Evolutionary conservation across 2,888 invertebrate species (phyloP).

Genomic region (Kuschelorhynchus macadamiae): DNA sequence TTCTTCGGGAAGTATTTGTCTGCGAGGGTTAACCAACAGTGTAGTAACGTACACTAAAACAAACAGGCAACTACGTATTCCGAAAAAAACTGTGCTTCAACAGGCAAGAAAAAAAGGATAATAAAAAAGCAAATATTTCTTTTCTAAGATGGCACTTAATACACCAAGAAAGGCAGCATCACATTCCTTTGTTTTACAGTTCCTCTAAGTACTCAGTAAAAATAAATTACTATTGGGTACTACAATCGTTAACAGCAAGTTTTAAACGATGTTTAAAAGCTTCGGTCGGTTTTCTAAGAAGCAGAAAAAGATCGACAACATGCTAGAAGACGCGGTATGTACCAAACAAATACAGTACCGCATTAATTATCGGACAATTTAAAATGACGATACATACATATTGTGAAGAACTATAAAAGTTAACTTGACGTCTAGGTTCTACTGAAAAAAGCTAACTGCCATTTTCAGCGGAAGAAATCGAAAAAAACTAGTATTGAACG

Average conservation of each 20-base stretch:
- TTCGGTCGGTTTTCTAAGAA: slow-evolving; percentile 33
- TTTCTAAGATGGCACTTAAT: slow-evolving; percentile 30
- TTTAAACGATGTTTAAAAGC: slow-evolving; percentile 41
- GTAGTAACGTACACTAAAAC: no score
- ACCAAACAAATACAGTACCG: slow-evolving; percentile 28
- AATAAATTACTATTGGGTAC: slow-evolving; percentile 44
- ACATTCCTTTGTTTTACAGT: slow-evolving; percentile 31
- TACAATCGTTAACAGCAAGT: slow-evolving; percentile 40
- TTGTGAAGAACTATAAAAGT: slow-evolving; percentile 34
- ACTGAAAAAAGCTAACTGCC: slow-evolving; percentile 9
- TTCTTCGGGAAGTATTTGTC: no score
- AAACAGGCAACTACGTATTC: no score
- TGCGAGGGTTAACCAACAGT: no score
- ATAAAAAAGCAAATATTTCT: slow-evolving; percentile 32
- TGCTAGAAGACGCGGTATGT: slow-evolving; percentile 27
- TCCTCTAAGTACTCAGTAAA: slow-evolving; percentile 39
- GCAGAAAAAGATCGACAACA: slow-evolving; percentile 22
- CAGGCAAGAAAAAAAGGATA: slow-evolving; percentile 2
- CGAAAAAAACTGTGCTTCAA: not conserved
- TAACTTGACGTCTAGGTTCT: slow-evolving; percentile 20
- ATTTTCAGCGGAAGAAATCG: slow-evolving; percentile 14
- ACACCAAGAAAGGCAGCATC: slow-evolving; percentile 20
- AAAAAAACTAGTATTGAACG: slow-evolving; percentile 17
- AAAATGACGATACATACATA: slow-evolving; percentile 21
- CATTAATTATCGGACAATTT: slow-evolving; percentile 40